These are phyloP conservation scores for Caenorhabditis sp. DNA, from an alignment of 2,888 invertebrate genomes.

Conservation along the genomic window DNA sequence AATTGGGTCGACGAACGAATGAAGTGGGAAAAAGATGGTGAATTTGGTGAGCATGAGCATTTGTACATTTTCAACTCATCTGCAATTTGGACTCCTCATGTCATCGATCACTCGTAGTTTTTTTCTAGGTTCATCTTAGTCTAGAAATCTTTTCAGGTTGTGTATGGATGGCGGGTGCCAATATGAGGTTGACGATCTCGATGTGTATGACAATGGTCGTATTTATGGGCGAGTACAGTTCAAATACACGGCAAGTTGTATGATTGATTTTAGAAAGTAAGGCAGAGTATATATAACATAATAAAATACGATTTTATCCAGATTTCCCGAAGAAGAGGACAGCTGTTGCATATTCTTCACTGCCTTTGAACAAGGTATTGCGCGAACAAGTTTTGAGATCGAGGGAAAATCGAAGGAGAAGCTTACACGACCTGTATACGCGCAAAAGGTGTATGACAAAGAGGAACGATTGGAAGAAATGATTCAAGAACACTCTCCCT, in stretches of 20 bases:
- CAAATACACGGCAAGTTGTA: slow-evolving; percentile 60
- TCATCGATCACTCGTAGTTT: slow-evolving; percentile 58
- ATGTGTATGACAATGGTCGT: slow-evolving; percentile 51
- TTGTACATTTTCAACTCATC: slow-evolving; percentile 57
- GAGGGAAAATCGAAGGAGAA: slow-evolving; percentile 32
- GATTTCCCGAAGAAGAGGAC: slow-evolving; percentile 68
- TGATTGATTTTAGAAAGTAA: slow-evolving; percentile 56
- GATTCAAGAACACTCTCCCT: slow-evolving; percentile 49
- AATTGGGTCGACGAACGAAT: slow-evolving; percentile 62
- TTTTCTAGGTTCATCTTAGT: too few relatives aligned
- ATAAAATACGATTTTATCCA: too few relatives aligned
- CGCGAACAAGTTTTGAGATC: slow-evolving; percentile 45
- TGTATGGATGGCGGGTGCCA: slow-evolving; percentile 58
- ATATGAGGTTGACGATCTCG: slow-evolving; percentile 49
- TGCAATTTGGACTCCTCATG: slow-evolving; percentile 63
- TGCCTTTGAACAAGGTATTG: slow-evolving; percentile 41
- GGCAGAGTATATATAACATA: neutral
- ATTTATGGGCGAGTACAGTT: slow-evolving; percentile 58
- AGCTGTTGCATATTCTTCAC: slow-evolving; percentile 54
- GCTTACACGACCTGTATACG: slow-evolving; percentile 29
- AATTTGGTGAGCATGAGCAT: slow-evolving; percentile 32
- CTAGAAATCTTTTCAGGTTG: slow-evolving; percentile 39
- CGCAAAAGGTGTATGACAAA: slow-evolving; percentile 31
- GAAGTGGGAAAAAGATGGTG: slow-evolving; percentile 59
- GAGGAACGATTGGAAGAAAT: slow-evolving; percentile 33